Evolutionary conservation across 1,140 invertebrate species (phyloP).

Genomic region (Anastrepha obliqua): DNA sequence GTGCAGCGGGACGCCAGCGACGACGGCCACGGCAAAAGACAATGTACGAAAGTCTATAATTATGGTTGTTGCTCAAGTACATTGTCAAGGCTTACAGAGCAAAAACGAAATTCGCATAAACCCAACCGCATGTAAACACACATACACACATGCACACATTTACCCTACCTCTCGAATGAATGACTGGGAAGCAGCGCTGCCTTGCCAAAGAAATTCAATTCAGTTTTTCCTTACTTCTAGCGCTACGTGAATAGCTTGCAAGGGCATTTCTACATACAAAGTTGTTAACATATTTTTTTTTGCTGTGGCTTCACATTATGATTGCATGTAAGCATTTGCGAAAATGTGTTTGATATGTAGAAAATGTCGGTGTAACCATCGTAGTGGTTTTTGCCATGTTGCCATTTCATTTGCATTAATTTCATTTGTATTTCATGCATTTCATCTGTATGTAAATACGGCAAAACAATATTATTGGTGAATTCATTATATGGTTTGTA

Average conservation of each 20-base stretch:
- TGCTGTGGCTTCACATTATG: not conserved
- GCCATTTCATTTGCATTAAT: not conserved
- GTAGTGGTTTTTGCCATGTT: not conserved
- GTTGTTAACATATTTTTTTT: not conserved
- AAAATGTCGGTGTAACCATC: not conserved
- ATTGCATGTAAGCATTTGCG: not conserved
- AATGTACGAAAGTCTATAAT: not conserved
- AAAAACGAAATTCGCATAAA: not conserved
- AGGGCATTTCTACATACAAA: no score
- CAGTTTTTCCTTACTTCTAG: not conserved
- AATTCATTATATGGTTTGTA: not conserved
- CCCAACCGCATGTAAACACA: no score
- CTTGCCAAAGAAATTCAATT: slow-evolving; percentile 11
- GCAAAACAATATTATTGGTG: not conserved
- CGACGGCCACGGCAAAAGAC: not conserved
- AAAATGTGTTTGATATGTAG: not conserved
- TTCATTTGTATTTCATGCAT: no score
- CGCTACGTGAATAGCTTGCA: no score
- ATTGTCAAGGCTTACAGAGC: slow-evolving; percentile 20
- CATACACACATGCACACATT: not conserved
- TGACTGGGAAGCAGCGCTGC: not conserved
- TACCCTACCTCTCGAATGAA: not conserved
- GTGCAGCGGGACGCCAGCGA: not conserved
- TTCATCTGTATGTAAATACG: not conserved
- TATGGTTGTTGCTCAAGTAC: slow-evolving; percentile 18